Base-by-base conservation (phyloP, 2,888 invertebrate species). In the Julus scandinavius region DNA sequence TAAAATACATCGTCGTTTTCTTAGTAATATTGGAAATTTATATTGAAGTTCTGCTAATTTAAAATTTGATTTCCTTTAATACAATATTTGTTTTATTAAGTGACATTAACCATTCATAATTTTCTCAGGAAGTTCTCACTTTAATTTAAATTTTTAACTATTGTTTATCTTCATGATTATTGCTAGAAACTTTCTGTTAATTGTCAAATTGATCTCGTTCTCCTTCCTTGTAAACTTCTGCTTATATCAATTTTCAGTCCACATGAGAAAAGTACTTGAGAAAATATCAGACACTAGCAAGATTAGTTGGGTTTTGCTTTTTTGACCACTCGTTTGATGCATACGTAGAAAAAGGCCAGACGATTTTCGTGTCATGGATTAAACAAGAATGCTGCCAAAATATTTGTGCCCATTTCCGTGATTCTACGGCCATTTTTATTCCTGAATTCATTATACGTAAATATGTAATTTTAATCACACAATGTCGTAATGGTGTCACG, bases 381-480 rank as follows among this genome's bases (percentile, higher is more conserved):
- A 40, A 38, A 38, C 80, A 80, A 29, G 29, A 80, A 80, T 38
- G 80, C 11, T 38, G 80, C 80, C 80, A 80, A 80, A 80, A 80
- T 80, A 38, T 80, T 80, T 54, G 38, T 80, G 13, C 38, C 1
- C 13, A 38, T 38, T 80, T 40, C 38, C 15, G 13, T 80, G 38
- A 38, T 80, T 80, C 80, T 80, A 40, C 4, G 15, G 80, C 38
- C 38, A 80, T 80, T 80, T 38, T 38, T 80, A 13, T 38, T 80
- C 29, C 80, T 80, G 38, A 80, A 80, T 80, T 40, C 80, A 20
- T 80, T 80, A 80, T 80, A 80, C 80, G 80, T 80, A 80, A 80
- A 80, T 80, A 38, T 80, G 15, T 80, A 38, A 40, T 80, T 80
- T 80, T 80, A 40, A 80, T 80, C 80, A 80, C 45, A 45, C 45